Conservation (phyloP, 2,888 invertebrate species). For the Microdon myrmicae region DNA sequence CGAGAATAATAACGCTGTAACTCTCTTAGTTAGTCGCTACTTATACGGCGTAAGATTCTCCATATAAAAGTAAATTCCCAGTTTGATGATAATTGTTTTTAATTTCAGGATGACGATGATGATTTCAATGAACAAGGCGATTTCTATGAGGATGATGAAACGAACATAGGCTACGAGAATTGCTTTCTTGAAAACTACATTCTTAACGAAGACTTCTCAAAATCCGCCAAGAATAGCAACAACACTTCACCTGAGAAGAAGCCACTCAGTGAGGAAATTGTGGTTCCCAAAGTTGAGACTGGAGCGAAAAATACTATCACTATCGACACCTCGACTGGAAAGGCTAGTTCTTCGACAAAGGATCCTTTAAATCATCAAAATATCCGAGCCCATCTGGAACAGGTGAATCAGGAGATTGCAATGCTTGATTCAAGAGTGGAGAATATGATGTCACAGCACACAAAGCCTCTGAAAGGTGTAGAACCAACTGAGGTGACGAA, state of each 20-base stretch:
- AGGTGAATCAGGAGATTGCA: constrained; percentile 70
- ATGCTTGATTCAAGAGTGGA: constrained; percentile 72
- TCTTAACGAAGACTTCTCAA: constrained; percentile 55
- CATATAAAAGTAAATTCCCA: constrained; percentile 1
- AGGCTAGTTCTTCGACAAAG: constrained; percentile 12
- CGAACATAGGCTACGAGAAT: constrained; percentile 58
- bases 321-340: constrained; percentile 24
- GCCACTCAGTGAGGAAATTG: constrained; percentile 48
- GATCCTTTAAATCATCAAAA: constrained; percentile 60
- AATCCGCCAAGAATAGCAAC: constrained; percentile 10
- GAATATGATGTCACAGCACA: constrained; percentile 67
- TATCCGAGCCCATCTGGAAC: constrained; percentile 62
- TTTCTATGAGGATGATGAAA: constrained; percentile 56
- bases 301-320: constrained; percentile 16
- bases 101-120: constrained; percentile 57
- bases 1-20: constrained; percentile 71
- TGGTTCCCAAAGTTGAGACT: constrained; percentile 1
- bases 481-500: constrained; percentile 31
- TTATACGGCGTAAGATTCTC: constrained; percentile 68
- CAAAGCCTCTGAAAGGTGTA: constrained; percentile 44
- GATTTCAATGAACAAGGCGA: constrained; percentile 60
- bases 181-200: constrained; percentile 59
- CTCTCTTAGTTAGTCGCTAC: constrained; percentile 72
- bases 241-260: constrained; percentile 55
- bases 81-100: background rate